Base-by-base conservation (phyloP, 2,113 vertebrate genomes). In the Ceuthmochares aereus region DNA sequence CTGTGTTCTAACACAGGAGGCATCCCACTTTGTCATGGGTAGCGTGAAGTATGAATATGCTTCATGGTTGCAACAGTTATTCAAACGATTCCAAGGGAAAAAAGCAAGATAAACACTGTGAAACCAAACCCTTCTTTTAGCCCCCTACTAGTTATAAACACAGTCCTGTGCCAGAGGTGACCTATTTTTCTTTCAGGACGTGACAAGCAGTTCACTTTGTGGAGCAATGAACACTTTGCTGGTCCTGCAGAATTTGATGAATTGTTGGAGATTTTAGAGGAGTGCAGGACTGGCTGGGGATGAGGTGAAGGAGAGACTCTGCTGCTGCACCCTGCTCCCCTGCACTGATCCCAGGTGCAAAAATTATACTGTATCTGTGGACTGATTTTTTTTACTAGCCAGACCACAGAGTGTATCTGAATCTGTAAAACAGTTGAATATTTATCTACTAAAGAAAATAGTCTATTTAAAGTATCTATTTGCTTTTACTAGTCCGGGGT, bases 391-490 rank as follows among this genome's bases (percentile, higher is more conserved):
- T 92, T 85, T 68, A 66, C 43, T 17, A 77, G 36, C 27, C 43
- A 92, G 69, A 92, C 59, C 66, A 92, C 74, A 63, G 77, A 59
- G 70, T 66, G 51, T 92, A 82, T 69, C 75, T 86, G 73, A 88
- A 93, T 73, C 84, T 92, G 76, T 94, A 90, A 96, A 89, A 82
- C 69, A 81, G 56, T 62, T 49, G 75, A 93, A 52, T 93, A 92
- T 90, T 92, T 87, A 93, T 93, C 82, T 89, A 80, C 92, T 93
- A 90, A 81, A 89, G 85, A 93, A 95, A 90, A 92, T 81, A 4
- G 93, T 92, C 75, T 91, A 74, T 94, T 93, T 88, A 84, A 93
- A 78, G 19, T 64, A 86, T 70, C 42, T 91, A 3, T 77, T 92
- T 52, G 91, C 37, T 74, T 40, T 88, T 90, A 51, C 51, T 70